These are phyloP conservation scores for Anoura caudifer DNA, from an alignment of 2,113 vertebrate genomes.

Conservation along the genomic window DNA sequence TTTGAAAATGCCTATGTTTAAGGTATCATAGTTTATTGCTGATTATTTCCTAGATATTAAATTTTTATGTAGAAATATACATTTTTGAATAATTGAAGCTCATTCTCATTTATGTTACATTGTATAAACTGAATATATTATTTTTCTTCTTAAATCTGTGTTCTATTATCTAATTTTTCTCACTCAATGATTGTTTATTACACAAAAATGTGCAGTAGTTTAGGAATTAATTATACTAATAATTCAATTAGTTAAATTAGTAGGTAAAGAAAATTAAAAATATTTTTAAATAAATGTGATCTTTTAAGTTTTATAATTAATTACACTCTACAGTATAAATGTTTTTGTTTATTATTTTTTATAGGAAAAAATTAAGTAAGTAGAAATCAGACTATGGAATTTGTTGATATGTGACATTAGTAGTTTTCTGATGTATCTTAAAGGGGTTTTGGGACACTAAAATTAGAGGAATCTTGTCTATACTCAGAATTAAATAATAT, in stretches of 20 bases:
- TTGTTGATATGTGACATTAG: background rate
- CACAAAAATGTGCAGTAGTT: fast-evolving
- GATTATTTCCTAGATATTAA: background rate
- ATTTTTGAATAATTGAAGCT: background rate
- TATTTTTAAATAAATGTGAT: background rate
- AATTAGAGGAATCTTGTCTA: background rate
- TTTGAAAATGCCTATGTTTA: background rate
- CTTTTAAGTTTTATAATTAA: background rate
- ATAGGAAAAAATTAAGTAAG: background rate
- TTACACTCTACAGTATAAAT: background rate
- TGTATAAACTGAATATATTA: background rate
- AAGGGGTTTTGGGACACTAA: background rate
- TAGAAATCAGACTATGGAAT: background rate
- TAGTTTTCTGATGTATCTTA: background rate
- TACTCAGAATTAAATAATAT: background rate
- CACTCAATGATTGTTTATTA: background rate
- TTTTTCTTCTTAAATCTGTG: background rate
- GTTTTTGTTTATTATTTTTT: background rate
- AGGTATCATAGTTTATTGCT: fast-evolving
- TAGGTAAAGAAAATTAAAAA: background rate
- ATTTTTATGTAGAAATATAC: background rate
- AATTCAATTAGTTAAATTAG: background rate
- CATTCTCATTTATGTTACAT: background rate
- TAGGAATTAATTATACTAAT: background rate
- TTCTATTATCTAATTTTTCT: background rate